Percentiles rank a stretch among this genome's conserved stretches.
Conservation (phyloP, 2,888 invertebrate species). For the Mythimna vitellina region DNA sequence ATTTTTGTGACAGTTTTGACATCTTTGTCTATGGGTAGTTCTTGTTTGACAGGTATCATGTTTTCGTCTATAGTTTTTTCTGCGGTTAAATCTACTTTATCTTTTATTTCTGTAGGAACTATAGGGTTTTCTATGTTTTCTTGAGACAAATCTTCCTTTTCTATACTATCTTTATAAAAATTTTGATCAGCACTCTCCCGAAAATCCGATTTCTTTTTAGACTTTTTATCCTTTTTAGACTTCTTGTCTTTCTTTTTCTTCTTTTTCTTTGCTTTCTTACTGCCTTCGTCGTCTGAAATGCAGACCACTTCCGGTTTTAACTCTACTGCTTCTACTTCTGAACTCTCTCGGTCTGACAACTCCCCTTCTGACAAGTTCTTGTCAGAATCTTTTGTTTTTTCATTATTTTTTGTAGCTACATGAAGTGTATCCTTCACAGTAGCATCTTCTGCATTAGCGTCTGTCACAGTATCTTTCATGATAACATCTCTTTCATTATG, state of each 20-base stretch:
- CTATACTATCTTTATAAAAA: conserved; percentile 71
- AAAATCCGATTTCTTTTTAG: conserved; percentile 82
- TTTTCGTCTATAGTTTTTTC: conserved; percentile 21
- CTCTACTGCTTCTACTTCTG: conserved; percentile 80
- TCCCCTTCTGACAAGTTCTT: conserved; percentile 81
- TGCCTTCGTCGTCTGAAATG: conserved; percentile 86
- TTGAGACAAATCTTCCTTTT: not conserved
- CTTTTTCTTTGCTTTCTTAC: conserved; percentile 78
- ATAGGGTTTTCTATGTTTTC: conserved; percentile 3
- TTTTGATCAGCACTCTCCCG: conserved; percentile 79
- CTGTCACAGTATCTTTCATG: conserved; percentile 15
- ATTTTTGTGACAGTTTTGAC: conserved; percentile 26
- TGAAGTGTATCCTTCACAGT: not conserved
- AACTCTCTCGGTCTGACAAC: conserved; percentile 78
- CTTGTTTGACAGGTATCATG: conserved; percentile 1
- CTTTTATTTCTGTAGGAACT: conserved; percentile 4
- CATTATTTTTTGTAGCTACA: conserved; percentile 21
- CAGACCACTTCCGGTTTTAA: conserved; percentile 87
- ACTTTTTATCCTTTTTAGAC: conserved; percentile 74
- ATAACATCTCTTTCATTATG: not conserved
- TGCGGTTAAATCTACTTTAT: conserved; percentile 40
- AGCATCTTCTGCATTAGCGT: not conserved
- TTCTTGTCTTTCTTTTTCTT: conserved; percentile 85
- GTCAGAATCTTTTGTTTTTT: conserved; percentile 36
- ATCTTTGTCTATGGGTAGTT: conserved; percentile 38